Evolutionary conservation across 2,797 vertebrate species (phyloP).

Genomic region (Rousettus madagascariensis): DNA sequence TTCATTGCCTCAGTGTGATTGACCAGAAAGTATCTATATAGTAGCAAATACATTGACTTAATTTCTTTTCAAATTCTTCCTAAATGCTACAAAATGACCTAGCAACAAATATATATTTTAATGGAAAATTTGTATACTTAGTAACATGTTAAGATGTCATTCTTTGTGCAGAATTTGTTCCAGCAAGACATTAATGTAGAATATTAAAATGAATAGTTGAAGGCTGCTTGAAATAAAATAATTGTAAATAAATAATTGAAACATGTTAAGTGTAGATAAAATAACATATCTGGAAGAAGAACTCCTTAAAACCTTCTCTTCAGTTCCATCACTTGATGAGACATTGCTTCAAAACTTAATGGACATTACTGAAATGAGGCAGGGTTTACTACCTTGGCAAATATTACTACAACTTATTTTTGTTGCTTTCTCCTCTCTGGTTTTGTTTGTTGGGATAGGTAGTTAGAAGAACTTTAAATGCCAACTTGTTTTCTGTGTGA

Average conservation of each 20-base stretch:
- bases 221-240: slow-evolving; percentile 78
- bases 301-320: slow-evolving; percentile 64
- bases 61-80: slow-evolving; percentile 76
- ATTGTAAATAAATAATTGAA: slow-evolving; percentile 69
- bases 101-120: slow-evolving; percentile 83
- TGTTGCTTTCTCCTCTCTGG: slow-evolving; percentile 12
- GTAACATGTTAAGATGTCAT: slow-evolving; percentile 81
- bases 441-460: not conserved
- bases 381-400: slow-evolving; percentile 51
- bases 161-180: slow-evolving; percentile 64
- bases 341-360: slow-evolving; percentile 49
- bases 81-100: slow-evolving; percentile 76
- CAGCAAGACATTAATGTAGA: slow-evolving; percentile 62
- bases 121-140: slow-evolving; percentile 84
- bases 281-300: slow-evolving; percentile 71
- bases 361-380: slow-evolving; percentile 24
- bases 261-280: slow-evolving; percentile 36
- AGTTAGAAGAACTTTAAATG: not conserved
- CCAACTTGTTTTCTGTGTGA: not conserved
- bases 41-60: slow-evolving; percentile 74
- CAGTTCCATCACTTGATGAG: slow-evolving; percentile 60
- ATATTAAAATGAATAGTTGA: slow-evolving; percentile 82
- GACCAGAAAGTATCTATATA: slow-evolving; percentile 53
- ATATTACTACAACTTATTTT: slow-evolving; percentile 40
- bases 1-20: slow-evolving; percentile 65